Percentiles rank a stretch among this genome's conserved stretches.
Evolutionary conservation across 2,888 invertebrate genomes (phyloP).

Genomic region (Agrochola litura): DNA sequence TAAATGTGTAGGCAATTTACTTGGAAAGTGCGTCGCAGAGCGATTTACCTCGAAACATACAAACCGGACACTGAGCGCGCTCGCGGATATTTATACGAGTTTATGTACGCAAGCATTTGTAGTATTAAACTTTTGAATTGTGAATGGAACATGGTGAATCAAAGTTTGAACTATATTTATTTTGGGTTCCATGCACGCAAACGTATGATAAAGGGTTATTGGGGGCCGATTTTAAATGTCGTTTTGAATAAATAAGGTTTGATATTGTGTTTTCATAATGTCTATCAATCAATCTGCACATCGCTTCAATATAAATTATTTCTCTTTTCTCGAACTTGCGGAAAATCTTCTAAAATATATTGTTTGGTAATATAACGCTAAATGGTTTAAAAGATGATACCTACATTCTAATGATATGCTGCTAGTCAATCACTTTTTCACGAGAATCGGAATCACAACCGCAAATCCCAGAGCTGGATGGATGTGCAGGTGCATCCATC

Average conservation of each 20-base stretch:
- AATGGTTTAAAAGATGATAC: no score
- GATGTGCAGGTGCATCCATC: no score
- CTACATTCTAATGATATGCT: no score
- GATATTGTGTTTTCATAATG: not conserved
- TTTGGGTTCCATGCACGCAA: not conserved
- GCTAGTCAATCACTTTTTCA: no score
- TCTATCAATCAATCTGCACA: not conserved
- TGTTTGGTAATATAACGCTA: no score
- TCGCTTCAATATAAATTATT: not conserved
- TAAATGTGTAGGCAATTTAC: conserved; percentile 55
- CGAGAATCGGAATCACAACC: no score
- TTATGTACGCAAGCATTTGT: not conserved
- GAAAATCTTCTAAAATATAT: not conserved
- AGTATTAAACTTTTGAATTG: conserved; percentile 9
- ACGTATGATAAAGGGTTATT: not conserved
- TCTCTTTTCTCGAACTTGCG: not conserved
- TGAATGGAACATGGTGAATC: not conserved
- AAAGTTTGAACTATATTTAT: not conserved
- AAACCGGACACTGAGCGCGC: conserved; percentile 61
- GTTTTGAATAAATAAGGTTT: not conserved
- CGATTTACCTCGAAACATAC: conserved; percentile 75
- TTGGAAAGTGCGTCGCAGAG: conserved; percentile 71
- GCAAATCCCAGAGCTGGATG: no score
- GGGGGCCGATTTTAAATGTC: no score
- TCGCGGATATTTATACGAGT: conserved; percentile 29